Evolutionary conservation across 2,888 invertebrate genomes (phyloP), one percentile per base, ranked within the genome.

Genomic region (Hemithea aestivaria): DNA sequence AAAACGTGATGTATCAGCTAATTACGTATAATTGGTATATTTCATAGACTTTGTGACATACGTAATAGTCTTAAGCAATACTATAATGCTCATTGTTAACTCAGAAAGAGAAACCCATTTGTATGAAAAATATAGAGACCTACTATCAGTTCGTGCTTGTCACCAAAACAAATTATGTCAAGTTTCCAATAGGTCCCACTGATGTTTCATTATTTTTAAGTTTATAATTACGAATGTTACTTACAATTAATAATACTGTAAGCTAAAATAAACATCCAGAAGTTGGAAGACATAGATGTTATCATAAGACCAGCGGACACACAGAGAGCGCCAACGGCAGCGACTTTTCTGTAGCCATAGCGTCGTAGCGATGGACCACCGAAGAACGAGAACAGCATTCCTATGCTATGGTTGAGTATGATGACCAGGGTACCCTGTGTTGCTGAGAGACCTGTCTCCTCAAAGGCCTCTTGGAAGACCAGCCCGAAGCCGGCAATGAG

Each of bases 161-260:
- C n/a, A n/a, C n/a, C n/a, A n/a, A n/a, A n/a, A n/a, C n/a, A n/a
- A n/a, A n/a, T n/a, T n/a, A n/a, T n/a, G n/a, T n/a, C n/a, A n/a
- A n/a, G n/a, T n/a, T n/a, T n/a, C n/a, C n/a, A n/a, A n/a, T n/a
- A n/a, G n/a, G n/a, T n/a, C n/a, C n/a, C n/a, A n/a, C n/a, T n/a
- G n/a, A n/a, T n/a, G n/a, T n/a, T n/a, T n/a, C n/a, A n/a, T n/a
- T n/a, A n/a, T n/a, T n/a, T n/a, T n/a, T n/a, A n/a, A n/a, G n/a
- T n/a, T n/a, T n/a, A n/a, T n/a, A n/a, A n/a, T n/a, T n/a, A n/a
- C n/a, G n/a, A n/a, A n/a, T n/a, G n/a, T n/a, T 58, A 90, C 91
- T 90, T 77, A 93, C 93, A 91, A 68, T 91, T 89, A 53, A 92
- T 87, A 62, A 93, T 76, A 67, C 93, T 91, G 73, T 92, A 93